A percentile compares a stretch with the other conserved stretches of the same genome.
Evolutionary conservation across 2,888 invertebrate genomes (phyloP).

Genomic region (Mycogona germanica): DNA sequence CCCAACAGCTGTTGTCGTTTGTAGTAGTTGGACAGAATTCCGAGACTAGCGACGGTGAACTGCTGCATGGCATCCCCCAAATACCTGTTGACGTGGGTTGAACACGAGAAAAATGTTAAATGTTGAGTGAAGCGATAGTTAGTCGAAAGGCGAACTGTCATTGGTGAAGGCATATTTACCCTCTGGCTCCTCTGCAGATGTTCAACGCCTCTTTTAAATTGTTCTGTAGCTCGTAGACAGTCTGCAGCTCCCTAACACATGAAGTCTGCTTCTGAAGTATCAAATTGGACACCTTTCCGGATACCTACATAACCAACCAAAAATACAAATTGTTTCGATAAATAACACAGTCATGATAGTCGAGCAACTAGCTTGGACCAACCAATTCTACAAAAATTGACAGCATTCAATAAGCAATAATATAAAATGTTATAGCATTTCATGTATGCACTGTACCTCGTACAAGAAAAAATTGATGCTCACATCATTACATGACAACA

Average conservation of each 20-base stretch:
- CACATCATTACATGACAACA: too few species aligned
- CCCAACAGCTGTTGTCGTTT: constrained; percentile 72
- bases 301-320: constrained; percentile 43
- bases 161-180: constrained; percentile 28
- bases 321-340: too few species aligned
- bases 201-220: constrained; percentile 54
- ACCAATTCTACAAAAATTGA: too few species aligned
- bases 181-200: constrained; percentile 57
- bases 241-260: constrained; percentile 72
- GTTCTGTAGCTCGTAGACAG: constrained; percentile 55
- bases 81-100: constrained; percentile 30
- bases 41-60: constrained; percentile 71
- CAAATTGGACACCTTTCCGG: constrained; percentile 82
- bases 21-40: constrained; percentile 80
- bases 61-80: constrained; percentile 64
- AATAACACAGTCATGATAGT: too few species aligned
- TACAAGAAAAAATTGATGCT: too few species aligned
- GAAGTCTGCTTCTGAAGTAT: constrained; percentile 83
- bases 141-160: constrained; percentile 23
- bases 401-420: too few species aligned
- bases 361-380: too few species aligned
- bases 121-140: neutral
- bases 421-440: too few species aligned
- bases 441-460: too few species aligned
- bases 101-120: neutral